Evolutionary conservation across 1,140 invertebrate genomes (phyloP).

Genomic region (Asobara japonica): DNA sequence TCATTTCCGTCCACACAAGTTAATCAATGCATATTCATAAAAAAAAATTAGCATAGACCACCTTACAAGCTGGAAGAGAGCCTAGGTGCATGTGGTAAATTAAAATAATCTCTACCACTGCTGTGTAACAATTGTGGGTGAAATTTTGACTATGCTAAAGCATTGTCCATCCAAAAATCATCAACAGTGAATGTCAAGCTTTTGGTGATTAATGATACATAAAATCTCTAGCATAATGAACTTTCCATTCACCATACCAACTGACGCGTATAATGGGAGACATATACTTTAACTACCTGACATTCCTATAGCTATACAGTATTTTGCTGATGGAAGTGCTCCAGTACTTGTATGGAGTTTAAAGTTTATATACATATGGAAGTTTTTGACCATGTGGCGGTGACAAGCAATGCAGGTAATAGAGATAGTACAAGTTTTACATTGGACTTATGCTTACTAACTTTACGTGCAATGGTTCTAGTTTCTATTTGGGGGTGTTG

Average conservation of each 20-base stretch:
- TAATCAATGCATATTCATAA: constrained; percentile 60
- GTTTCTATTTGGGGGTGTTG: neutral
- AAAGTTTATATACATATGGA: neutral
- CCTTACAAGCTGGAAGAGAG: constrained; percentile 36
- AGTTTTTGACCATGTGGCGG: neutral
- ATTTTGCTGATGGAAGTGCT: neutral
- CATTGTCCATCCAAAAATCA: too few relatives aligned
- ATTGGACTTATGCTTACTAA: neutral
- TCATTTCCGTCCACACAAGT: constrained; percentile 43
- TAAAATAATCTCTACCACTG: neutral
- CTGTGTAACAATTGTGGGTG: too few relatives aligned
- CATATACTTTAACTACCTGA: too few relatives aligned
- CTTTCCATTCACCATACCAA: too few relatives aligned
- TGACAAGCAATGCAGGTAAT: neutral
- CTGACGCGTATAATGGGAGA: too few relatives aligned
- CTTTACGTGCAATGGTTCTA: neutral
- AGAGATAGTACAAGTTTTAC: neutral
- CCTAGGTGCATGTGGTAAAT: neutral
- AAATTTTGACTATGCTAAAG: too few relatives aligned
- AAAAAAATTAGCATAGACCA: constrained; percentile 42
- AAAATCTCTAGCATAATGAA: too few relatives aligned
- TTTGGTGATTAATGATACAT: too few relatives aligned
- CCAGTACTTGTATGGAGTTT: neutral
- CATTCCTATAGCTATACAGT: too few relatives aligned
- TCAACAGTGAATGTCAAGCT: too few relatives aligned